Evolutionary conservation across 2,113 vertebrate genomes (phyloP).

Genomic region (Callospermophilus lateralis): DNA sequence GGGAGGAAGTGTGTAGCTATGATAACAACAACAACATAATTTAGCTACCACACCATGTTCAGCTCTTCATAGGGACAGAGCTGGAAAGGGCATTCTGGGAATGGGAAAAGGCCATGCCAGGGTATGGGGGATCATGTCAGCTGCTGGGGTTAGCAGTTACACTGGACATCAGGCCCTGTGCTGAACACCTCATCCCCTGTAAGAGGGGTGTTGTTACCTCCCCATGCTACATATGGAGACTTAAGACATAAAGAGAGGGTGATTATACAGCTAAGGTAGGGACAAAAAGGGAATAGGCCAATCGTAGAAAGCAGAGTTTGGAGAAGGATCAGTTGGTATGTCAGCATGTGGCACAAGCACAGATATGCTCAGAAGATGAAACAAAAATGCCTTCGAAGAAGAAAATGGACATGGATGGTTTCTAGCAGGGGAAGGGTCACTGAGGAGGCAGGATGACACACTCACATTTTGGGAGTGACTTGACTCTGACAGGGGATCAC

Average conservation of each 20-base stretch:
- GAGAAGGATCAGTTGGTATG: not conserved
- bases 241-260: not conserved
- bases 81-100: not conserved
- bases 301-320: not conserved
- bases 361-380: not conserved
- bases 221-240: not conserved
- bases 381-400: not conserved
- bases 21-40: not conserved
- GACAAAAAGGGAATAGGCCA: not conserved
- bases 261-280: not conserved
- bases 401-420: not conserved
- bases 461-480: not conserved
- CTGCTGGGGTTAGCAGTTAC: fast-evolving
- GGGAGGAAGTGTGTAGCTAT: not conserved
- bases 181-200: not conserved
- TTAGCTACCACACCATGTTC: not conserved
- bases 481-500: not conserved
- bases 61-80: not conserved
- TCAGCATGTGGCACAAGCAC: not conserved
- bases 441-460: not conserved
- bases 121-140: not conserved
- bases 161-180: not conserved
- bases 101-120: not conserved
- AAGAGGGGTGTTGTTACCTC: not conserved
- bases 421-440: not conserved